Evolutionary conservation across 2,113 vertebrate genomes (phyloP).

Genomic region (Cyanoderma ruficeps): DNA sequence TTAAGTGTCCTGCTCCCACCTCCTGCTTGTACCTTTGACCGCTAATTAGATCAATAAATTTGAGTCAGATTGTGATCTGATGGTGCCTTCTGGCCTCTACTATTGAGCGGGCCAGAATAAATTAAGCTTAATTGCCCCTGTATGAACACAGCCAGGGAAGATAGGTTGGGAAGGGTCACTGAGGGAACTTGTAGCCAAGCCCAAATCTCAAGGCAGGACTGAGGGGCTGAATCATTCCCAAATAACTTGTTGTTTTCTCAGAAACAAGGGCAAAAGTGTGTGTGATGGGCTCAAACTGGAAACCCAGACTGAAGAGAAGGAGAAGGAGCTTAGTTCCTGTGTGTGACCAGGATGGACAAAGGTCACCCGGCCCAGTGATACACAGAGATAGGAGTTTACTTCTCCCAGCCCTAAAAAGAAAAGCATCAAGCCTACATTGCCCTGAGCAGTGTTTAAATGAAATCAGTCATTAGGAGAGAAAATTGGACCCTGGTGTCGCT

Average conservation of each 20-base stretch:
- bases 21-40: constrained; percentile 11
- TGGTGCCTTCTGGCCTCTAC: constrained; percentile 42
- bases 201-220: background rate
- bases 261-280: background rate
- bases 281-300: background rate
- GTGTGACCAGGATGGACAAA: background rate
- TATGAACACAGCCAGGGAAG: background rate
- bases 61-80: constrained; percentile 25
- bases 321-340: background rate
- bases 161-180: background rate
- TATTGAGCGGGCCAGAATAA: background rate
- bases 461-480: constrained; percentile 58
- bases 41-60: constrained; percentile 55
- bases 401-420: background rate
- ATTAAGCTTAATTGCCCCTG: constrained; percentile 42
- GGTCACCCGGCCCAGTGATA: accelerated
- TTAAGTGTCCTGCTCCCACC: background rate
- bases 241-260: background rate
- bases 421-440: background rate
- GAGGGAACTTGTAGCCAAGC: background rate
- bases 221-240: background rate
- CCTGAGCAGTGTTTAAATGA: constrained; percentile 40
- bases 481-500: constrained; percentile 25
- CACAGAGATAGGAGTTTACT: background rate
- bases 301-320: background rate